Evolutionary conservation across 2,113 vertebrate species (phyloP).

Genomic region (Bos indicus): DNA sequence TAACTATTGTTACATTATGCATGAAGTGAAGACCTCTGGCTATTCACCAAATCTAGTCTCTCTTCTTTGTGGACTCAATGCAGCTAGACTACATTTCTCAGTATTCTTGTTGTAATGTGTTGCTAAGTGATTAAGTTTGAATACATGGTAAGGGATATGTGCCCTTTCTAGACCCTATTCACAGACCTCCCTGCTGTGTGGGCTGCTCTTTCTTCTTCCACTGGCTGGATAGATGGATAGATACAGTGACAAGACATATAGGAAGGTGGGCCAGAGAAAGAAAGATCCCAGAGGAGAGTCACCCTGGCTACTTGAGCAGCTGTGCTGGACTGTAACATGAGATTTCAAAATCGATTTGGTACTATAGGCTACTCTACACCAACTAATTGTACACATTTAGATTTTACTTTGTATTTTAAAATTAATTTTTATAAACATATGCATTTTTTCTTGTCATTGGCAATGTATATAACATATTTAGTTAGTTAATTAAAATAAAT

Average conservation of each 20-base stretch:
- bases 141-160: background rate
- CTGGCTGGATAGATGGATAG: background rate
- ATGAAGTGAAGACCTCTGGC: background rate
- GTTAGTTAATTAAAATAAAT: background rate
- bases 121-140: background rate
- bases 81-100: background rate
- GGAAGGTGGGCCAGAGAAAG: background rate
- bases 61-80: background rate
- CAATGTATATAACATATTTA: background rate
- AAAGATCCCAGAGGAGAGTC: background rate
- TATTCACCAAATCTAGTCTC: background rate
- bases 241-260: background rate
- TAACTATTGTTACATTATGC: background rate
- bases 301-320: background rate
- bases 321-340: background rate
- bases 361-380: background rate
- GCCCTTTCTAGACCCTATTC: background rate
- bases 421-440: background rate
- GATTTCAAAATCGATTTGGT: background rate
- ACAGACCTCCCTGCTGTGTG: background rate
- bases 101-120: background rate
- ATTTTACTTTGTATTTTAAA: background rate
- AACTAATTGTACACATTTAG: background rate
- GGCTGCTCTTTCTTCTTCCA: background rate
- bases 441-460: background rate